Conservation (phyloP, 2,888 invertebrate species). For the Ashinkailepas kermadecensis region DNA sequence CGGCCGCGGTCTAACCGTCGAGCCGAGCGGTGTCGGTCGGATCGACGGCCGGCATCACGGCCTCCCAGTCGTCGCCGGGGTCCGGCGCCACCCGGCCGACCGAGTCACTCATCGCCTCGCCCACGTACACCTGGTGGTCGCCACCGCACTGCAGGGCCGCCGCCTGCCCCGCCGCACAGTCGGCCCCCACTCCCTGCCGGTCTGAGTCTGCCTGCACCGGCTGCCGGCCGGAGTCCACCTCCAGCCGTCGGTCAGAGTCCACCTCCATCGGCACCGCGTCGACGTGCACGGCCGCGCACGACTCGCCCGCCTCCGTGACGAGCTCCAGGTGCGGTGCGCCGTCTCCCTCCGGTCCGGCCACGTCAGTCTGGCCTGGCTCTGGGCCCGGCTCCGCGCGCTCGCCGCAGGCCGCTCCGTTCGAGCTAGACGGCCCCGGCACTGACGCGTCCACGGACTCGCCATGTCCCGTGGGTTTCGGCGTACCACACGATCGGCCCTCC, state of each 20-base stretch:
- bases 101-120: background rate
- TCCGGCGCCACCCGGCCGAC: background rate
- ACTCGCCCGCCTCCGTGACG: background rate
- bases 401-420: background rate
- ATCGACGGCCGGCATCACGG: background rate
- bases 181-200: background rate
- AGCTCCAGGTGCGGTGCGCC: background rate
- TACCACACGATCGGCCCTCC: too few species aligned
- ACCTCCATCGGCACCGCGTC: background rate
- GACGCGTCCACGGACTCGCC: too few species aligned
- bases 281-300: background rate
- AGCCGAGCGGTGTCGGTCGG: too few species aligned
- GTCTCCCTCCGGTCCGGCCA: background rate
- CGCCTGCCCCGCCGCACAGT: background rate
- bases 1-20: too few species aligned
- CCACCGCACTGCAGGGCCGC: background rate
- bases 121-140: too few species aligned
- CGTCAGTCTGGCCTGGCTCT: background rate
- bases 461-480: too few species aligned
- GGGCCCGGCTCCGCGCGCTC: background rate
- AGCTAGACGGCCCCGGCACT: background rate
- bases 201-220: background rate
- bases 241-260: background rate
- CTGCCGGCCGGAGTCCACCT: too few species aligned
- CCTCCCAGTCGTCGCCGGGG: slow-evolving; percentile 7